Evolutionary conservation across 1,140 invertebrate species (phyloP), one percentile per base, ranked within the genome.

Genomic region (Leptestheria dahalacensis): DNA sequence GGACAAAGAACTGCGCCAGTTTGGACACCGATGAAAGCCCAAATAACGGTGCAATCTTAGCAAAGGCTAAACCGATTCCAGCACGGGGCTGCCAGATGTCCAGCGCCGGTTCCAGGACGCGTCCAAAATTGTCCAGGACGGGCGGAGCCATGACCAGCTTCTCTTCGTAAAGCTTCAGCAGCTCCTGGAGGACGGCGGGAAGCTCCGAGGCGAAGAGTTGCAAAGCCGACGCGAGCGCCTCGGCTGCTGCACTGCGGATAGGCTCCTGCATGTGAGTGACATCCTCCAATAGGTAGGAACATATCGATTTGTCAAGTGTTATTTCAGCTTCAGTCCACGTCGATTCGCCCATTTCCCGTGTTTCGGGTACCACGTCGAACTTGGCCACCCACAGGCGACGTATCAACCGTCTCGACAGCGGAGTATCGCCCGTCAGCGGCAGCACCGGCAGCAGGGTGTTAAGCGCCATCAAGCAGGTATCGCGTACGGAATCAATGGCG

Each of bases 61-160:
- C 76, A 21, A 95, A 74, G 18, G 87, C 83, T 57, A 91, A 74
- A 1, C 88, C 93, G 52, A 93, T 84, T 18, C 94, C 95, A 64
- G 84, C 79, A 48, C 96, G 76, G 1, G 85, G 84, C 59, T 84
- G 83, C 90, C 90, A 98, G 62, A 82, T 81, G 71, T 97, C 92
- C 47, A 88, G 76, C 29, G 87, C 82, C 64, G 89, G 84, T 65
- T 84, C 81, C 18, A 92, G 75, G 65, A 91, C 82, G 49, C 95
- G 82, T 41, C 93, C 93, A 75, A 97, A 93, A 69, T 87, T 81
- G 72, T 98, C 93, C 51, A 91, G 70, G 68, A 85, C 82, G 3
- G 89, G 85, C 15, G 88, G 89, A 62, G 90, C 86, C 74, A 92
- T 79, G 79, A 76, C 75, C 6, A 88, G 68, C 66, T 87, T 86